Evolutionary conservation across 2,888 invertebrate genomes (phyloP), one percentile per base, ranked within the genome.

Genomic region (Trichopoda pennipes): DNA sequence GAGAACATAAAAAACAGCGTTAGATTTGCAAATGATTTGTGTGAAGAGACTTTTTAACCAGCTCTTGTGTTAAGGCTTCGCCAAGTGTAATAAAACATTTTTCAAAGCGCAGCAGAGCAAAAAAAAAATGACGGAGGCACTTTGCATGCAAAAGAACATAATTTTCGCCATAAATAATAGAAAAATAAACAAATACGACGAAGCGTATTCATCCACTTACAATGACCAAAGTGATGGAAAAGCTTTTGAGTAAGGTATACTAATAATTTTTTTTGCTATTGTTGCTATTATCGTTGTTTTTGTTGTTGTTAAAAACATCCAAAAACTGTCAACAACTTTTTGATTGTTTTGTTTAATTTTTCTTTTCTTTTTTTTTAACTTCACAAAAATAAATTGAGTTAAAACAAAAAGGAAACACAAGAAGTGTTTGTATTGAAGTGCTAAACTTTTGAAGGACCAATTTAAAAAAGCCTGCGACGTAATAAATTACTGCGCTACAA

Each of bases 251-350:
- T 28, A 1, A 28, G 8, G 28, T 8, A 28, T 28, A 7, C 4
- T 1, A 28, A 28, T 8, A 28, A 4, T 28, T 28, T 28, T 28
- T 28, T 28, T 28, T 63, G 10, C 2, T 47, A 21, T 12, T 60
- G 16, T n/a, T 35, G 35, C 42, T 53, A n/a, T 47, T 44, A 23
- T 16, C 44, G 2, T 38, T 38, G n/a, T n/a, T 44, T 16, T 16
- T 44, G 44, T 44, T 44, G 44, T 58, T 69, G 19, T 35, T 69
- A 63, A 61, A 6, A 73, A 21, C 16, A 42, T 28, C 17, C 17
- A 49, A 17, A 9, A 49, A 49, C 47, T 32, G 66, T 42, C 68
- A 60, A 76, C 51, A 47, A 69, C 28, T 61, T 70, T 77, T 63
- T 63, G 77, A 63, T 38, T 69, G 14, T 44, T 16, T 8, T 38